Evolutionary conservation across 2,113 vertebrate genomes (phyloP).

Genomic region (Rallus limicola): DNA sequence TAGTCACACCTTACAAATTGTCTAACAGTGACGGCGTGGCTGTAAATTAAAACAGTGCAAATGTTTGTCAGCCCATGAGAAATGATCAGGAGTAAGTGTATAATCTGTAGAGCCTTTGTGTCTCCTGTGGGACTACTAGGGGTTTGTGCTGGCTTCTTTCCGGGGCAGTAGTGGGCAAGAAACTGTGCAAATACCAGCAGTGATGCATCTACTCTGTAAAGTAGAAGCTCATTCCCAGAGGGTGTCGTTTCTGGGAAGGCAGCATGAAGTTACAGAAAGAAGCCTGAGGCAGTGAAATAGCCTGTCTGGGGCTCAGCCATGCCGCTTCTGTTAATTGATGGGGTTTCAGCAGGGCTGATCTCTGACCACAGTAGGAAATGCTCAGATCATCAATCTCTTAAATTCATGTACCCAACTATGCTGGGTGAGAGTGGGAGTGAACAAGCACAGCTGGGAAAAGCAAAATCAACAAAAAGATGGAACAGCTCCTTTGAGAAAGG

Average conservation of each 20-base stretch:
- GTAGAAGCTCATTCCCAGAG: not conserved
- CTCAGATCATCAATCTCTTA: not conserved
- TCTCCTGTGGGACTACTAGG: not conserved
- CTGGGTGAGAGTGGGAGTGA: not conserved
- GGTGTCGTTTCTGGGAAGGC: constrained; percentile 13
- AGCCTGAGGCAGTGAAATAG: not conserved
- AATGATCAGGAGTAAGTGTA: not conserved
- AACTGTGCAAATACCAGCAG: not conserved
- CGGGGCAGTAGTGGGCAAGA: not conserved
- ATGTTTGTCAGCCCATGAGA: not conserved
- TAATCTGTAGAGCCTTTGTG: not conserved
- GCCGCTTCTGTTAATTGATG: not conserved
- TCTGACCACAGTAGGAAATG: not conserved
- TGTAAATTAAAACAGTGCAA: not conserved
- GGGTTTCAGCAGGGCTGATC: not conserved
- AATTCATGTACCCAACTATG: not conserved
- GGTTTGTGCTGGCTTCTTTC: not conserved
- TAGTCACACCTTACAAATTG: not conserved
- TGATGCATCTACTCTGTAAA: not conserved
- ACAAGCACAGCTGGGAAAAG: not conserved
- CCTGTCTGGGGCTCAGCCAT: not conserved
- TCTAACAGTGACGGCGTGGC: not conserved
- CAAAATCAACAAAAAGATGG: not conserved
- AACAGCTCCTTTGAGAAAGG: not conserved
- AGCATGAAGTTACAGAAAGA: not conserved